A percentile compares a stretch with the other conserved stretches of the same genome.
Evolutionary conservation across 2,888 invertebrate species (phyloP).

Genomic region (Agrochola circellaris): DNA sequence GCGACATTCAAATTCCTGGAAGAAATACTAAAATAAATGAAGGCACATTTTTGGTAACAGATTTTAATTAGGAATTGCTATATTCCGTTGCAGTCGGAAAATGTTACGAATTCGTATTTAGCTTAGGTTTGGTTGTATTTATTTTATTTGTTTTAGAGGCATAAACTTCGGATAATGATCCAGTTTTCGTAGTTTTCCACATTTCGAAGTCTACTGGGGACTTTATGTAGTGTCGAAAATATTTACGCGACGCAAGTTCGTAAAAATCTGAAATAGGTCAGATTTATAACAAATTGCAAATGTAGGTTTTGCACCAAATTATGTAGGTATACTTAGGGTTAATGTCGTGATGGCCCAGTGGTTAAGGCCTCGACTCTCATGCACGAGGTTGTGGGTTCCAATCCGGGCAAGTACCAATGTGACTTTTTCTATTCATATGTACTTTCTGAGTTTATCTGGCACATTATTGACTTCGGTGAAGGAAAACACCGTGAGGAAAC

Average conservation of each 20-base stretch:
- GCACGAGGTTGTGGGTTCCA: too few species aligned
- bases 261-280: slow-evolving; percentile 10
- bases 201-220: slow-evolving; percentile 8
- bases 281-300: slow-evolving; percentile 11
- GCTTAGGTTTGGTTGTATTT: neutral
- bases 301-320: too few species aligned
- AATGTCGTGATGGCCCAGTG: too few species aligned
- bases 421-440: too few species aligned
- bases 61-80: slow-evolving; percentile 20
- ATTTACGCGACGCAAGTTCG: neutral
- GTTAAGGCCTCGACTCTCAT: too few species aligned
- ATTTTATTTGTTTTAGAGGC: slow-evolving; percentile 11
- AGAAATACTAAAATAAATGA: neutral
- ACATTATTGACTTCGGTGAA: too few species aligned
- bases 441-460: too few species aligned
- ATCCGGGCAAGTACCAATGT: too few species aligned
- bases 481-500: too few species aligned
- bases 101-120: slow-evolving; percentile 1
- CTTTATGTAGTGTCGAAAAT: slow-evolving; percentile 16
- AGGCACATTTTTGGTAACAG: neutral
- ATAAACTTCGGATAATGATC: neutral
- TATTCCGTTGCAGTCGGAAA: neutral
- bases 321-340: too few species aligned
- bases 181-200: slow-evolving; percentile 18
- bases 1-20: too few species aligned